These are phyloP conservation scores for Nansenia antarctica DNA, from an alignment of 2,113 vertebrate genomes.

Conservation along the genomic window DNA sequence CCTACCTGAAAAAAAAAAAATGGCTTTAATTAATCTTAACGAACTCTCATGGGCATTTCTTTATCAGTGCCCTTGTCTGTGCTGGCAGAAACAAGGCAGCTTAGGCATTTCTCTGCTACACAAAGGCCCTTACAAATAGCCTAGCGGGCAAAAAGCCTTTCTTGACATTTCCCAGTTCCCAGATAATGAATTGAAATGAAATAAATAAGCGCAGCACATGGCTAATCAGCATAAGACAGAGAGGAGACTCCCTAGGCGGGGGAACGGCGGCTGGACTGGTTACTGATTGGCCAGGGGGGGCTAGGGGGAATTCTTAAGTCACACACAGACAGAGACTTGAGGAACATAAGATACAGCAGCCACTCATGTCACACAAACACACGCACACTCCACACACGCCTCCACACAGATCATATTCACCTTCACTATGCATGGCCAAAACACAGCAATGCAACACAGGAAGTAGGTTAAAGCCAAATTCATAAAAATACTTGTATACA, in stretches of 20 bases:
- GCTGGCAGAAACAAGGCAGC: neutral
- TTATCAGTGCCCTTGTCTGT: neutral
- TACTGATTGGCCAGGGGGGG: constrained; percentile 81
- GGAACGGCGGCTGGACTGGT: constrained; percentile 83
- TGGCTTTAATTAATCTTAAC: neutral
- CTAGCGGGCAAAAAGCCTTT: constrained; percentile 26
- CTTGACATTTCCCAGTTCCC: constrained; percentile 73
- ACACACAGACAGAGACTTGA: constrained; percentile 57
- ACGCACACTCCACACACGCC: neutral
- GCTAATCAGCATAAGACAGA: constrained; percentile 98
- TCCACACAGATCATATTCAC: constrained; percentile 4
- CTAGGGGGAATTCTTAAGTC: constrained; percentile 56
- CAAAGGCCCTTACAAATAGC: constrained; percentile 28
- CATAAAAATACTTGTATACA: neutral
- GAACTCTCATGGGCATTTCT: neutral
- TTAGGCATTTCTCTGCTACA: neutral
- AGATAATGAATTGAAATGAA: constrained; percentile 76
- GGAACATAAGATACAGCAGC: constrained; percentile 44
- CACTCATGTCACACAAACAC: constrained; percentile 2
- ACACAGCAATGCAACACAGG: constrained; percentile 3
- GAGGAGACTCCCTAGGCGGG: constrained; percentile 86
- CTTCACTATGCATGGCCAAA: constrained; percentile 3
- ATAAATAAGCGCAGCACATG: constrained; percentile 94
- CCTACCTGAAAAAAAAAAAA: neutral
- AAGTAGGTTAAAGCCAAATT: neutral